A percentile compares a stretch with the other conserved stretches of the same genome.
Conservation (phyloP, 2,113 vertebrate species). For the Anser cygnoides region DNA sequence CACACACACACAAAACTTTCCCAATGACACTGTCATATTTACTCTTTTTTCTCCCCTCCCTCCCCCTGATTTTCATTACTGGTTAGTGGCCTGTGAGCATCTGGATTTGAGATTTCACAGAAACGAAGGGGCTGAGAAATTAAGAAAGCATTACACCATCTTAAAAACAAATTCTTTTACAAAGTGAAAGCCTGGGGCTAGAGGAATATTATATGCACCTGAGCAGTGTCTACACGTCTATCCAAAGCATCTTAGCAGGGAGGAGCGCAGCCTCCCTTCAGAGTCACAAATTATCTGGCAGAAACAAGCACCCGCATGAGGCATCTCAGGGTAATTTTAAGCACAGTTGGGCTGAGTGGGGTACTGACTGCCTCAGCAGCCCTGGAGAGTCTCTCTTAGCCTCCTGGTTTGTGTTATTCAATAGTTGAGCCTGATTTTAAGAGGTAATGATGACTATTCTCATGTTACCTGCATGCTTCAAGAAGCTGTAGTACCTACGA, state of each 20-base stretch:
- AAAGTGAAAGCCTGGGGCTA: neutral
- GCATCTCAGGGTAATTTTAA: neutral
- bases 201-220: neutral
- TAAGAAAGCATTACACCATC: neutral
- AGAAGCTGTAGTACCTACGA: neutral
- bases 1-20: conserved; percentile 8
- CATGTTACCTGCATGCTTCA: neutral
- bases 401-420: neutral
- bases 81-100: neutral
- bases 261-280: neutral
- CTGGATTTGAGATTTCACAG: neutral
- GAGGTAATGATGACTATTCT: neutral
- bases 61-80: neutral
- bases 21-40: neutral
- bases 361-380: neutral
- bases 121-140: neutral
- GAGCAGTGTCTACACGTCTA: neutral
- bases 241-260: neutral
- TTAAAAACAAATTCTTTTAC: neutral
- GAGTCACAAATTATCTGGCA: neutral
- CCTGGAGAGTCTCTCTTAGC: neutral
- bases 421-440: neutral
- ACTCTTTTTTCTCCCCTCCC: neutral
- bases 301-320: rapidly evolving
- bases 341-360: neutral